Percentiles rank a stretch among this genome's conserved stretches.
These are phyloP conservation scores for Bagarius yarrelli DNA, from an alignment of 2,113 vertebrate species.

Conservation along the genomic window DNA sequence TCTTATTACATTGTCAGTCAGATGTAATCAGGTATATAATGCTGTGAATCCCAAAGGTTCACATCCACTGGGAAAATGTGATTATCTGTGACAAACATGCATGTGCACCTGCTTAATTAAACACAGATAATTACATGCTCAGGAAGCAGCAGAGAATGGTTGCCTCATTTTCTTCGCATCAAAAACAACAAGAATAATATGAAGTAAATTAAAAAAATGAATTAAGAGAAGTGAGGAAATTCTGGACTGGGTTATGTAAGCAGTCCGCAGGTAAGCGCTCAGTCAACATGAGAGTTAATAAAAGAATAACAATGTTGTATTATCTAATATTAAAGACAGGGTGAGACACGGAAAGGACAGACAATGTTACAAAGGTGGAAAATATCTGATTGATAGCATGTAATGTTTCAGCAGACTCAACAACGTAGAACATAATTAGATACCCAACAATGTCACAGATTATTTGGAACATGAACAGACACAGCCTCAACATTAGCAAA, in stretches of 20 bases:
- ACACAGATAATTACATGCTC: not conserved
- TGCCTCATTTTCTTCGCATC: not conserved
- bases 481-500: not conserved
- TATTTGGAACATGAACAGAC: not conserved
- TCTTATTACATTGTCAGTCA: not conserved
- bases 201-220: not conserved
- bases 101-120: slow-evolving; percentile 8
- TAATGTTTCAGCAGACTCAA: not conserved
- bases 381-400: not conserved
- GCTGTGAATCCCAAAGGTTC: not conserved
- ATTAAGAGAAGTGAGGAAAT: not conserved
- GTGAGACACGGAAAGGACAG: not conserved
- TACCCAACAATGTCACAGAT: not conserved
- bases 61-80: not conserved
- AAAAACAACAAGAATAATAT: not conserved
- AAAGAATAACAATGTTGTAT: not conserved
- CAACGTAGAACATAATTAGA: no score
- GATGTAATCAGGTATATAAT: not conserved
- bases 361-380: not conserved
- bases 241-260: not conserved
- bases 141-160: not conserved
- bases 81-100: slow-evolving; percentile 7
- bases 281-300: not conserved
- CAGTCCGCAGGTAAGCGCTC: not conserved
- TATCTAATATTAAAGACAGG: not conserved